Conservation (phyloP, 2,797 vertebrate species). For the Taenioides sp. region DNA sequence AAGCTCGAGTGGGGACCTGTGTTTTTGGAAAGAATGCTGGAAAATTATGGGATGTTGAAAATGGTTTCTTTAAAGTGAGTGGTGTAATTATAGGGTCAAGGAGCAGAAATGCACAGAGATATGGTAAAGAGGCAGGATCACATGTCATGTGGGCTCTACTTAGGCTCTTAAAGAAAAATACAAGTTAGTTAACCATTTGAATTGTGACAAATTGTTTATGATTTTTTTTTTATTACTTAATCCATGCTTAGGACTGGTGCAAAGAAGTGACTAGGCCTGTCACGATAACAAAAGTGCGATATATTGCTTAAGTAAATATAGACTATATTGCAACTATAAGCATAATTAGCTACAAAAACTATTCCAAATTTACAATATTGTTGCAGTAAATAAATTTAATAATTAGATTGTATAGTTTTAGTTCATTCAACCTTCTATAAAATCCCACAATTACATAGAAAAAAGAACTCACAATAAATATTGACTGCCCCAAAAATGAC, state of each 20-base stretch:
- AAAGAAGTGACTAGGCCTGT: background rate
- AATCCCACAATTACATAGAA: no score
- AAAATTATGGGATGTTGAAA: conserved; percentile 58
- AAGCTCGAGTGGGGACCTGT: conserved; percentile 37
- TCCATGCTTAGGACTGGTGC: background rate
- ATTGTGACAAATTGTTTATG: background rate
- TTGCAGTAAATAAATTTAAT: no score
- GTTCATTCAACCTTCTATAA: no score
- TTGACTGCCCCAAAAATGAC: no score
- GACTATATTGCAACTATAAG: no score
- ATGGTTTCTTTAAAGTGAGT: conserved; percentile 40
- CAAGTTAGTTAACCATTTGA: conserved; percentile 5
- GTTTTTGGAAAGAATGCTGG: conserved; percentile 49
- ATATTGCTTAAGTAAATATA: no score
- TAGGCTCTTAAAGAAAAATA: conserved; percentile 6
- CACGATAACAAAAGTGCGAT: no score
- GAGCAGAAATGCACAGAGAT: conserved; percentile 34
- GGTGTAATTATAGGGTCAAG: conserved; percentile 51
- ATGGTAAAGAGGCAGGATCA: conserved; percentile 15
- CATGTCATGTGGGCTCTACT: conserved; percentile 5
- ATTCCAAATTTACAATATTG: no score
- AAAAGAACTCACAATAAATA: no score
- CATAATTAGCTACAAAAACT: no score
- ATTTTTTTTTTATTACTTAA: background rate
- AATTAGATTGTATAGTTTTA: no score